phyloP scores from a whole-genome alignment of 2,888 invertebrate genomes.

The Hydroisotoma schaefferi region DNA sequence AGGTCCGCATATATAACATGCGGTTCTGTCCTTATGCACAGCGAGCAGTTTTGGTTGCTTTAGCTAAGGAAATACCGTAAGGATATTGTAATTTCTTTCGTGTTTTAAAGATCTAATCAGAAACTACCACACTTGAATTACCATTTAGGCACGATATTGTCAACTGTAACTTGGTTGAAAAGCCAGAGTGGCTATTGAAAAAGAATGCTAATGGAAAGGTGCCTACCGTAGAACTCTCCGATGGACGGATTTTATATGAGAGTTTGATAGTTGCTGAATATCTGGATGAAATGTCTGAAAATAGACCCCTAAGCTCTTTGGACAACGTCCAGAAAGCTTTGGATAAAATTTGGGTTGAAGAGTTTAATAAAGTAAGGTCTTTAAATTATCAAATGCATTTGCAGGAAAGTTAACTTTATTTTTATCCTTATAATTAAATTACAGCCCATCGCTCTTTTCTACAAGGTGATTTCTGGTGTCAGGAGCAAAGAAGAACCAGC shows the following conservation, averaged over 20 bases:
- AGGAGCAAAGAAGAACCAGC: slow-evolving; percentile 17
- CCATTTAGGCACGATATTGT: slow-evolving; percentile 59
- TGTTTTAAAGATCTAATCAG: background rate
- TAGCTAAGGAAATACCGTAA: slow-evolving; percentile 52
- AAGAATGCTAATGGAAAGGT: slow-evolving; percentile 59
- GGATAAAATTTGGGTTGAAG: slow-evolving; percentile 68
- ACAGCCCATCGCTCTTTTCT: slow-evolving; percentile 32
- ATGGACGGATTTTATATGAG: slow-evolving; percentile 67
- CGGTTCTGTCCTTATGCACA: slow-evolving; percentile 53
- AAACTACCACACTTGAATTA: background rate
- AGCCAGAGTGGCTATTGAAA: slow-evolving; percentile 76
- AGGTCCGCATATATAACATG: slow-evolving; percentile 55
- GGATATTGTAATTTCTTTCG: slow-evolving; percentile 13
- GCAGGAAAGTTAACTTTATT: background rate
- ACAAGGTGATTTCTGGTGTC: slow-evolving; percentile 25
- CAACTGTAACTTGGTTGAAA: slow-evolving; percentile 60
- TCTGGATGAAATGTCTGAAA: slow-evolving; percentile 63
- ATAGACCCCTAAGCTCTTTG: slow-evolving; percentile 55
- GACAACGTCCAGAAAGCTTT: slow-evolving; percentile 64
- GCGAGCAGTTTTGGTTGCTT: slow-evolving; percentile 50
- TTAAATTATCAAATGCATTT: slow-evolving; percentile 1
- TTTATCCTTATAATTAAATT: background rate
- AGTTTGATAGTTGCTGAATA: slow-evolving; percentile 75
- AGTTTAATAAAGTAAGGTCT: slow-evolving; percentile 56
- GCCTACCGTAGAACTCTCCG: slow-evolving; percentile 66